A percentile compares a stretch with the other conserved stretches of the same genome.
These are phyloP conservation scores for Spermophilus dauricus DNA, from an alignment of 2,113 vertebrate genomes.

Conservation along the genomic window DNA sequence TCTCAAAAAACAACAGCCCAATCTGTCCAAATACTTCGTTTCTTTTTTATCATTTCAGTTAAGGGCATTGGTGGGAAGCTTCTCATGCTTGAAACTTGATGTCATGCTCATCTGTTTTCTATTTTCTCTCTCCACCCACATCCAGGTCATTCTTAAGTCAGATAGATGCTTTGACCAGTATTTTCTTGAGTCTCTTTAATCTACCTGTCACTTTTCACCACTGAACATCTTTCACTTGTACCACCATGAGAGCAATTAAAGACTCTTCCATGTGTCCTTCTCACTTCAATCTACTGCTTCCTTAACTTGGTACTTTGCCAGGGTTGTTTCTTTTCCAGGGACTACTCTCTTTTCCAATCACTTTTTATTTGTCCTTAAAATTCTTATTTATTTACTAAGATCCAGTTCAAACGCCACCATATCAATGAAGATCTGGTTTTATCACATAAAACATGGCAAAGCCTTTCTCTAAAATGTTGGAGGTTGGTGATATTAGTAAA, in stretches of 20 bases:
- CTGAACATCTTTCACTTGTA: neutral
- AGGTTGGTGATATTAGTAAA: neutral
- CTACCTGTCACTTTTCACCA: neutral
- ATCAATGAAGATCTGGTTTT: neutral
- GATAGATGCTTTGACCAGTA: neutral
- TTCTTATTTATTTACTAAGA: neutral
- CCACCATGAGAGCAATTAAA: neutral
- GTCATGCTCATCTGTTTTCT: neutral
- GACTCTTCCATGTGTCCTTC: neutral
- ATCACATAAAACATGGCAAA: neutral
- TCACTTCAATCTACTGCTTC: neutral
- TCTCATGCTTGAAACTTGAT: conserved; percentile 31
- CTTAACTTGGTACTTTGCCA: neutral
- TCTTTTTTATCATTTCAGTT: neutral
- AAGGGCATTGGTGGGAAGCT: neutral
- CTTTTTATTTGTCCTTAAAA: neutral
- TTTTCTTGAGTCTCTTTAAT: conserved; percentile 15
- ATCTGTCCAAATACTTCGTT: neutral
- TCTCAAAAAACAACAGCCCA: neutral
- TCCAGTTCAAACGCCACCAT: neutral
- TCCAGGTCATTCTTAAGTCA: neutral
- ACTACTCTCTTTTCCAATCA: neutral
- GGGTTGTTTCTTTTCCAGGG: neutral
- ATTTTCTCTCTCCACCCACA: neutral
- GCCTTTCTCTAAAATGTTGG: neutral